Evolutionary conservation across 2,113 vertebrate genomes (phyloP).

Genomic region (Calyptomena viridis): DNA sequence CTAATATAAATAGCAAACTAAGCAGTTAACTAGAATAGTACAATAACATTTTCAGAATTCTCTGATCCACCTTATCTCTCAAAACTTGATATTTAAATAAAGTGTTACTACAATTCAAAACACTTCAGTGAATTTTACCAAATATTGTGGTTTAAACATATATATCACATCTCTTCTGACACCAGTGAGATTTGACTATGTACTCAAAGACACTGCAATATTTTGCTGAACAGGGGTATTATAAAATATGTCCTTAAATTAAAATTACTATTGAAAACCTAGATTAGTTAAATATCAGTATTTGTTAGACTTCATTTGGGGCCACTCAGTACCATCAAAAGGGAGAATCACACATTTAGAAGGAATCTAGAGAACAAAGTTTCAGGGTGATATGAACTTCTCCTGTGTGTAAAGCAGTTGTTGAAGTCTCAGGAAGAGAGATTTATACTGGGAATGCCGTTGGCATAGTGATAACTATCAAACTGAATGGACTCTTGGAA

Average conservation of each 20-base stretch:
- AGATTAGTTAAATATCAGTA: not conserved
- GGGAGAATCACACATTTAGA: not conserved
- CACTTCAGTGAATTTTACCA: not conserved
- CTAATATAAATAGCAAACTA: not conserved
- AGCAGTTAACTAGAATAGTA: not conserved
- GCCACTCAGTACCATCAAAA: not conserved
- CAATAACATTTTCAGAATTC: not conserved
- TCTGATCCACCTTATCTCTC: not conserved
- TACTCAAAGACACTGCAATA: not conserved
- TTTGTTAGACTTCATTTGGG: not conserved
- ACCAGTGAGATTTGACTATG: not conserved
- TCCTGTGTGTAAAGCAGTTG: not conserved
- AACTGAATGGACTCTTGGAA: slow-evolving; percentile 69
- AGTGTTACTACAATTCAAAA: not conserved
- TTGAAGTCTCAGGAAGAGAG: not conserved
- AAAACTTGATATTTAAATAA: not conserved
- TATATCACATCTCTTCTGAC: not conserved
- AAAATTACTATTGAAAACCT: not conserved
- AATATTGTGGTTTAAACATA: not conserved
- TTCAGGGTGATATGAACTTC: not conserved
- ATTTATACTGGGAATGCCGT: slow-evolving; percentile 38
- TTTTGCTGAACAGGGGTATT: not conserved
- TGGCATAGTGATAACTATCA: slow-evolving; percentile 62
- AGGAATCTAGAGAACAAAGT: not conserved
- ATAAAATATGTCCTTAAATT: not conserved